Conservation (phyloP, 2,888 invertebrate species). For the Pediacus dermestoides region DNA sequence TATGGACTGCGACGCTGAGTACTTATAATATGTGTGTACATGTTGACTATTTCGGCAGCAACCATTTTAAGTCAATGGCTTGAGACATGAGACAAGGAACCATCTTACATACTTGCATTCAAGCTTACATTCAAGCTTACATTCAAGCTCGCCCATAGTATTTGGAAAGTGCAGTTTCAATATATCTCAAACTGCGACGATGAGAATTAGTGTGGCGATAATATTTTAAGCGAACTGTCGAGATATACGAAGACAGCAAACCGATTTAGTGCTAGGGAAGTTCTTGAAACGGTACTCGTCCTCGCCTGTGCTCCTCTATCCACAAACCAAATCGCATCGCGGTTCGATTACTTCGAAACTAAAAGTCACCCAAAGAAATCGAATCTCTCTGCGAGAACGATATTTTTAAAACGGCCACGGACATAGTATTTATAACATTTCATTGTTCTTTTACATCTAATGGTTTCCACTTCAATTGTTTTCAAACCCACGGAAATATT, state of each 20-base stretch:
- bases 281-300: constrained; percentile 4
- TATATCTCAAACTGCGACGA: constrained; percentile 22
- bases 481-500: too few species aligned
- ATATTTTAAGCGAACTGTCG: constrained; percentile 15
- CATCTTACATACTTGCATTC: too few species aligned
- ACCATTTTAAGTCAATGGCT: constrained; percentile 23
- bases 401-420: constrained; percentile 14
- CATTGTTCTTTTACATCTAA: constrained; percentile 15
- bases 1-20: constrained; percentile 20
- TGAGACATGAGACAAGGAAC: constrained; percentile 18
- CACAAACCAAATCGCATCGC: constrained; percentile 17
- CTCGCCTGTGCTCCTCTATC: too few species aligned
- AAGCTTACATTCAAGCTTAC: too few species aligned
- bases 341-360: constrained; percentile 21
- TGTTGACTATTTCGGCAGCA: too few species aligned
- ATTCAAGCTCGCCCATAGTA: too few species aligned
- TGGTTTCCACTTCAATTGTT: constrained; percentile 12
- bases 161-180: constrained; percentile 17
- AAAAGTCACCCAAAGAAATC: constrained; percentile 23
- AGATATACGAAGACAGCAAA: constrained; percentile 5
- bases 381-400: constrained; percentile 11
- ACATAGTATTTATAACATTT: constrained; percentile 13
- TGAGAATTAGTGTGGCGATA: constrained; percentile 20
- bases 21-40: too few species aligned
- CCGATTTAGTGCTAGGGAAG: constrained; percentile 3